Evolutionary conservation across 2,888 invertebrate species (phyloP), one percentile per base, ranked within the genome.

Genomic region (Pterobdella sp.): DNA sequence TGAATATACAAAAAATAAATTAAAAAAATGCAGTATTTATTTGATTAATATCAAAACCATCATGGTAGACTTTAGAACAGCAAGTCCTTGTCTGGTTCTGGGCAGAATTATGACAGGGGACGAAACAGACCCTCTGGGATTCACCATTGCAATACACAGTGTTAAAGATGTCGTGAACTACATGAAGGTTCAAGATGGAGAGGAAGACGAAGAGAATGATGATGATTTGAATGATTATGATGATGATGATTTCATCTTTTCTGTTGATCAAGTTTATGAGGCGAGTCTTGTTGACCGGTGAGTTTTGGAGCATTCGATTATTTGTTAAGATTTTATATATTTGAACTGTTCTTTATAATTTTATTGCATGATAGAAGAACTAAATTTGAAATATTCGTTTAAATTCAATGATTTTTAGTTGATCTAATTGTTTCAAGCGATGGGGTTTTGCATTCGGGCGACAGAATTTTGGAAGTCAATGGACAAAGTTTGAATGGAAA

Each of bases 401-500:
- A 26, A 60, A 3, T 60, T 3, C 3, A 26, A 26, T 1, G n/a
- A 49, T 14, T 14, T 10, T 29, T 26, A 60, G 22, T 14, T 49
- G 52, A 49, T 49, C 52, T 49, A 22, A 63, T 26, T 10, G 7
- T 7, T 29, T 69, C 1, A n/a, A 69, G 69, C 29, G 69, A 69
- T 22, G 69, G 69, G 18, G 49, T 49, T n/a, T 52, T 69, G 52
- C 69, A 69, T 31, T 26, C 49, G 52, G 69, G 69, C 29, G 69
- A 69, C 34, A 37, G 69, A 10, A 42, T 69, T n/a, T 34, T 69
- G 49, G 69, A 69, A 69, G 32, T 69, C 31, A 69, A 69, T 49
- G 69, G 69, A 7, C 32, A 52, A 31, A 32, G 32, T 29, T 49
- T 69, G 49, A 52, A 69, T 18, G 49, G 52, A 26, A 69, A 29